These are phyloP conservation scores for Beroe ovata DNA, from an alignment of 37 sponge, comb jelly and placozoan genomes.

Conservation along the genomic window DNA sequence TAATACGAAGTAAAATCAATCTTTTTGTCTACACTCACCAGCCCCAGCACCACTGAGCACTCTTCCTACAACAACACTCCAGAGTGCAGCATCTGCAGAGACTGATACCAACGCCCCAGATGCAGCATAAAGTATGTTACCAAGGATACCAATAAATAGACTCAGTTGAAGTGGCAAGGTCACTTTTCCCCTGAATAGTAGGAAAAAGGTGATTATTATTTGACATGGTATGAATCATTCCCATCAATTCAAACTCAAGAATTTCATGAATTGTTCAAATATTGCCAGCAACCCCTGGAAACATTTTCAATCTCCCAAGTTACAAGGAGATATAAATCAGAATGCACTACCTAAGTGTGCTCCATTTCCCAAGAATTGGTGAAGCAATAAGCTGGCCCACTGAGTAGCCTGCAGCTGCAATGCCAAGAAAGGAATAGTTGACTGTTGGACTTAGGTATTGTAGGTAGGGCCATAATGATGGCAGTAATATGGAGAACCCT, in stretches of 20 bases:
- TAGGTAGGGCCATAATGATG: slow-evolving; percentile 54
- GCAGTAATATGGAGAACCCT: slow-evolving; percentile 44
- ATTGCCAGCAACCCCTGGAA: too few relatives aligned
- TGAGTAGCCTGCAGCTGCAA: slow-evolving; percentile 60
- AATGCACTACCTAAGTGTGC: background rate
- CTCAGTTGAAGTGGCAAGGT: slow-evolving; percentile 43
- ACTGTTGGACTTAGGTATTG: slow-evolving; percentile 26
- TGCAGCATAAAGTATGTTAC: slow-evolving; percentile 23
- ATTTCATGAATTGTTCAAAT: too few relatives aligned
- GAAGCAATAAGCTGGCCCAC: slow-evolving; percentile 44
- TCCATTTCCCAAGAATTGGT: slow-evolving; percentile 41
- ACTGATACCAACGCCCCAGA: background rate
- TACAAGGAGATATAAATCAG: background rate
- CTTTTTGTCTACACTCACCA: too few relatives aligned
- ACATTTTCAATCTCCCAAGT: too few relatives aligned
- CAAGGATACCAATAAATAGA: slow-evolving; percentile 3
- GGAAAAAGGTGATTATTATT: too few relatives aligned
- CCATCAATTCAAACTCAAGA: too few relatives aligned
- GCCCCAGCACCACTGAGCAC: slow-evolving; percentile 46
- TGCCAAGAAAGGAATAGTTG: slow-evolving; percentile 56
- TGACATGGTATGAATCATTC: background rate
- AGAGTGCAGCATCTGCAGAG: background rate
- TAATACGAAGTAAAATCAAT: background rate
- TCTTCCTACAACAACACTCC: slow-evolving; percentile 38
- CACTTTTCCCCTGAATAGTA: slow-evolving; percentile 24